Conservation (phyloP, 2,797 vertebrate species). For the Tokudaia tokunoshimensis region DNA sequence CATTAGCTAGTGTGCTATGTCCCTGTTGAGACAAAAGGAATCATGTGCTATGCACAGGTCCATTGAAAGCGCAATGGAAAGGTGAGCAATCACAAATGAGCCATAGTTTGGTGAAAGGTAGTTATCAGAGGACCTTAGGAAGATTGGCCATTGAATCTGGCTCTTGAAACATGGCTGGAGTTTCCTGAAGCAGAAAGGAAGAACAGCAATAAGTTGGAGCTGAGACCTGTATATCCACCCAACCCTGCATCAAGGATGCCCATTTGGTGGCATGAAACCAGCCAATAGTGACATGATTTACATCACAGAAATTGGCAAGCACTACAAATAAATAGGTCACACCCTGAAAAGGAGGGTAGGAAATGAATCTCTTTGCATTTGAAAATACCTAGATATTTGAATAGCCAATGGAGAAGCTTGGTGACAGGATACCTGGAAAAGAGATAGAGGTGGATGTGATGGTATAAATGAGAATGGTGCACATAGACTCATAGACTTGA, state of each 20-base stretch:
- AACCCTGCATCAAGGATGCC: not conserved
- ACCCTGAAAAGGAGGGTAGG: not conserved
- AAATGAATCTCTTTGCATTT: not conserved
- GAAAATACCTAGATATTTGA: not conserved
- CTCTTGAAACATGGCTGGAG: not conserved
- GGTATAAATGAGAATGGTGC: not conserved
- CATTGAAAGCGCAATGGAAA: not conserved
- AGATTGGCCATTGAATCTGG: not conserved
- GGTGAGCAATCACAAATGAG: not conserved
- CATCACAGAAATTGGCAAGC: not conserved
- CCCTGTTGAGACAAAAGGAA: not conserved
- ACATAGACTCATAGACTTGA: not conserved
- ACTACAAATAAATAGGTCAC: not conserved
- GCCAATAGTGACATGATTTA: not conserved
- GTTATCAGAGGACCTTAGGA: not conserved
- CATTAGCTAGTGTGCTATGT: not conserved
- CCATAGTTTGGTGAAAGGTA: not conserved
- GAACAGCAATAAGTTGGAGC: not conserved
- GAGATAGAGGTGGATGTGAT: not conserved
- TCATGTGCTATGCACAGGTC: not conserved
- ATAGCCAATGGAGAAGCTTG: not conserved
- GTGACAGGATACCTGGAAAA: not conserved
- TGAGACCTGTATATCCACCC: not conserved
- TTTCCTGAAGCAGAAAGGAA: not conserved
- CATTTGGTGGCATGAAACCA: not conserved